phyloP scores from a whole-genome alignment of 1,140 invertebrate species.

The Euglossa dilemma region DNA sequence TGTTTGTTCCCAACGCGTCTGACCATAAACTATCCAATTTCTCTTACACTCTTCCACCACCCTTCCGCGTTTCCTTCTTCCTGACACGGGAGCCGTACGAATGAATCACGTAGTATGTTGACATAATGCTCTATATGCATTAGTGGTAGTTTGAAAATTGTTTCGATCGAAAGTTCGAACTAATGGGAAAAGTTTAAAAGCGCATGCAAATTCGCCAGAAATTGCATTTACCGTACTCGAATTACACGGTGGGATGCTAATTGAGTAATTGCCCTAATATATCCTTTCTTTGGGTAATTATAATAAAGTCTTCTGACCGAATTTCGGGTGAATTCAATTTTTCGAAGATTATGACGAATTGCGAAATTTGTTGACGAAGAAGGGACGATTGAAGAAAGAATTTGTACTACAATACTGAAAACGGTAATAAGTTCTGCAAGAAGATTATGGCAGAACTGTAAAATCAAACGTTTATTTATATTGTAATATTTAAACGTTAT shows the following conservation, averaged over 20 bases:
- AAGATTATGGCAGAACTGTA: background rate
- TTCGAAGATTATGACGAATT: no score
- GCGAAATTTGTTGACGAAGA: no score
- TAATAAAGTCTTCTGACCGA: background rate
- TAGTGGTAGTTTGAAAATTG: background rate
- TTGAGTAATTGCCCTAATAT: background rate
- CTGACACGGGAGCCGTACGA: background rate
- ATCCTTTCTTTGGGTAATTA: background rate
- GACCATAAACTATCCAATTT: constrained; percentile 15
- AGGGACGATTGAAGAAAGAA: no score
- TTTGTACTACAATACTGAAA: no score
- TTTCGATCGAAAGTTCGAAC: background rate
- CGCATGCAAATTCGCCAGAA: background rate
- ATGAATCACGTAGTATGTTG: background rate
- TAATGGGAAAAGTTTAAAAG: background rate
- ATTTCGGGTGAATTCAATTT: no score
- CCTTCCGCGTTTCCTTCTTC: background rate
- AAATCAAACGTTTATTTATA: background rate
- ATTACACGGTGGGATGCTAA: background rate
- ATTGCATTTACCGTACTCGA: background rate
- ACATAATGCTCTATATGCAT: background rate
- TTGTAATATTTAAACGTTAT: no score
- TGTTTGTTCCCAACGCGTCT: background rate
- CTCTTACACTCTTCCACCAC: background rate
- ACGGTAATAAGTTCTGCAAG: no score